Conservation (phyloP, 2,888 invertebrate genomes). For the Sphecodes monilicornis region DNA sequence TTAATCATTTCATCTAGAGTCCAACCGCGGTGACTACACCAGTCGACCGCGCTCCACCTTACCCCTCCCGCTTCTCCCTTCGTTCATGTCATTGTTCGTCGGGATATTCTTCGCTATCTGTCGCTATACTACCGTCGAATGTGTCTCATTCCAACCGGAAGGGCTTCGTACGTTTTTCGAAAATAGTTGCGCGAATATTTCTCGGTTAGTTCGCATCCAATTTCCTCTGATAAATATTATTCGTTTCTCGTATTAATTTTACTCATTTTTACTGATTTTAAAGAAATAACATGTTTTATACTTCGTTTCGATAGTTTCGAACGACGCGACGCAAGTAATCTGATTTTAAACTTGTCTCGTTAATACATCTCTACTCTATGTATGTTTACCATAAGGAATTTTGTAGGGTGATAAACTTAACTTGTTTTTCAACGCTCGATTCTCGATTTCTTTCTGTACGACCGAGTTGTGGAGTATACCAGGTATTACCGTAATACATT, state of each 20-base stretch:
- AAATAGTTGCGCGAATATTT: not conserved
- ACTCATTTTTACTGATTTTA: no score
- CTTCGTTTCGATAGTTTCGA: no score
- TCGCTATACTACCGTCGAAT: not conserved
- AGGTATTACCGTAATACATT: no score
- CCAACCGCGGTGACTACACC: conserved; percentile 60
- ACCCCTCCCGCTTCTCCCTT: conserved; percentile 49
- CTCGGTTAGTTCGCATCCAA: not conserved
- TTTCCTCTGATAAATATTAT: not conserved
- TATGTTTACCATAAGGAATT: no score
- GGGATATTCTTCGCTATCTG: not conserved
- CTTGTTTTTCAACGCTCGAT: no score
- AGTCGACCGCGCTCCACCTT: conserved; percentile 41
- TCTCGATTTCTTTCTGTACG: not conserved
- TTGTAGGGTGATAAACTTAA: no score
- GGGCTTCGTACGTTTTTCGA: not conserved
- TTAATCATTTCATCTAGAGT: conserved; percentile 83
- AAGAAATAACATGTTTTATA: no score
- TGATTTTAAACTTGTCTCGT: no score
- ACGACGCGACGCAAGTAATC: no score
- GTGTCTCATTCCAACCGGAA: not conserved
- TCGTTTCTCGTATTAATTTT: no score
- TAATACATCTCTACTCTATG: no score
- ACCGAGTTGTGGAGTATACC: no score
- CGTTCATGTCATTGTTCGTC: not conserved